Evolutionary conservation across 2,113 vertebrate genomes (phyloP), one percentile per base, ranked within the genome.

Genomic region (Empidonax alnorum): DNA sequence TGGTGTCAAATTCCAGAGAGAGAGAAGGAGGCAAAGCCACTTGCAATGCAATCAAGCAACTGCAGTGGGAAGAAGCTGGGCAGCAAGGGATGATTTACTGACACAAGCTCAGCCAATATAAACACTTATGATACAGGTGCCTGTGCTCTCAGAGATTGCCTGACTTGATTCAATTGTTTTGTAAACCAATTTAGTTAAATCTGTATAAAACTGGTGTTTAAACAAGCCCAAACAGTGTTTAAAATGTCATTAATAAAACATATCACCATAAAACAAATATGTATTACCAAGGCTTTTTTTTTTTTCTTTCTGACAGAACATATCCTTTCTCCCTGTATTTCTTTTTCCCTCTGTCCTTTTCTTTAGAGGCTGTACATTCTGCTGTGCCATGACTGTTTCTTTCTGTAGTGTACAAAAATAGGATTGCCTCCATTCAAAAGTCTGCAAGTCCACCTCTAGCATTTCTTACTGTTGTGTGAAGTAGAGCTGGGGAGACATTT

Each of bases 121-220:
- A 96, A 93, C 83, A 90, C 61, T 95, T 95, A 62, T 18, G 42
- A 92, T 95, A 90, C 80, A 94, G 86, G 92, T 96, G 83, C 81
- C 52, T 89, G 69, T 81, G 50, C 77, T 94, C 52, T 78, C 69
- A 88, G 88, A 89, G 95, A 92, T 39, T 94, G 88, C 58, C 76
- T 92, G 90, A 74, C n/a, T 93, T 94, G 94, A 94, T 75, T 97
- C 53, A 76, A 89, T 89, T 92, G 88, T 93, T 96, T 96, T 93
- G 66, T 92, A 96, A 97, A 90, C 80, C 0, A 2, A 90, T 95
- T 96, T 90, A 82, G 93, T 68, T 96, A 92, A 96, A 92, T 92
- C 76, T 84, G 41, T 90, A 41, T 84, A 93, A 92, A 96, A 95
- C n/a, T 37, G 23, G 25, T 95, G 65, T 87, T 94, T 94, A 89